Conservation (phyloP, 2,797 vertebrate genomes). For the Carduelis carduelis region DNA sequence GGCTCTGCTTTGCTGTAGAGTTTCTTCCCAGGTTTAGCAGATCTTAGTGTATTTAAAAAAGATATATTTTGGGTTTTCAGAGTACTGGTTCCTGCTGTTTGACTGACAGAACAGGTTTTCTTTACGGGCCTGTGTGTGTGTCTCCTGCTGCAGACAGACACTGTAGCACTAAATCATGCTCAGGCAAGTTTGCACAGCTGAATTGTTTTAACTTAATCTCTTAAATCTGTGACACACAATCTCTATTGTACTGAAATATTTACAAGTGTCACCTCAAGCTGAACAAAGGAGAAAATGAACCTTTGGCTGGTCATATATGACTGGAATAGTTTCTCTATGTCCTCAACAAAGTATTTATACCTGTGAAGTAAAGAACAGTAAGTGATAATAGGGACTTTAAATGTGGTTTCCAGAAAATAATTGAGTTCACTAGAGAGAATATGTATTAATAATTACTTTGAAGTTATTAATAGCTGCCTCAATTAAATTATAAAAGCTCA, state of each 20-base stretch:
- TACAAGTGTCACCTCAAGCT: not conserved
- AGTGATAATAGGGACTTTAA: not conserved
- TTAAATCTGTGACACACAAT: not conserved
- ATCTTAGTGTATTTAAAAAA: not conserved
- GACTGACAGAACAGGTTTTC: conserved; percentile 3
- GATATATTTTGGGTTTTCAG: not conserved
- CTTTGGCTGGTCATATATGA: not conserved
- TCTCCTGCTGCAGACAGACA: not conserved
- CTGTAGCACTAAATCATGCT: not conserved
- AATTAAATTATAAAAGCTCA: not conserved
- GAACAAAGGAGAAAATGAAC: not conserved
- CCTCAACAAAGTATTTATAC: not conserved
- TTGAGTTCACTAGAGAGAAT: not conserved
- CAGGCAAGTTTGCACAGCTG: not conserved
- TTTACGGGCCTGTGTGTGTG: not conserved
- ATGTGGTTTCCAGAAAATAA: not conserved
- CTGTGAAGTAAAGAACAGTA: not conserved
- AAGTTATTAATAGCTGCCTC: not conserved
- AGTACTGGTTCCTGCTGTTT: not conserved
- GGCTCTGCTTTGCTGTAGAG: not conserved
- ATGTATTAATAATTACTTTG: not conserved
- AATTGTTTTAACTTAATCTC: not conserved
- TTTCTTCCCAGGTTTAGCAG: not conserved
- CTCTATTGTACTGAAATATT: not conserved
- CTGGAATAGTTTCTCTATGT: not conserved